A percentile compares a stretch with the other conserved stretches of the same genome.
phyloP scores from a whole-genome alignment of 2,113 vertebrate genomes.

The Odobenus rosmarus region DNA sequence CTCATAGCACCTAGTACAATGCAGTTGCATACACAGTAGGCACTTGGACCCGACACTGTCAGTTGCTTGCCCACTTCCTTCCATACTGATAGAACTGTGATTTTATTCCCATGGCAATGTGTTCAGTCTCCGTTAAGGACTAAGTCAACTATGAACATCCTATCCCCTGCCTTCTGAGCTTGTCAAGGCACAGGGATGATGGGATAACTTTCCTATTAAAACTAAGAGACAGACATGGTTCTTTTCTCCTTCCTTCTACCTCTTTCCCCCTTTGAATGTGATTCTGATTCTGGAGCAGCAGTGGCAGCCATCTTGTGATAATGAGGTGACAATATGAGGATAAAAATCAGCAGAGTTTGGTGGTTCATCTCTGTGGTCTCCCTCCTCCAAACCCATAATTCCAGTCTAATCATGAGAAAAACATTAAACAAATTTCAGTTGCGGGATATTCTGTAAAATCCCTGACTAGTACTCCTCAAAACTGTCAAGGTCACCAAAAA shows the following conservation, averaged over 20 bases:
- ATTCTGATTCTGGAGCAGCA: not conserved
- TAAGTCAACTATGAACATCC: not conserved
- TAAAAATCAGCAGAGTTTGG: not conserved
- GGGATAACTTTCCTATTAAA: not conserved
- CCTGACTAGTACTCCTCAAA: not conserved
- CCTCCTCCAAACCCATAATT: not conserved
- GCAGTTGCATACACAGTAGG: not conserved
- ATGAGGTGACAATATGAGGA: not conserved
- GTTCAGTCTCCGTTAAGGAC: not conserved
- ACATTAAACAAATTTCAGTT: not conserved
- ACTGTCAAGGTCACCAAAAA: not conserved
- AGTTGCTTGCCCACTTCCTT: not conserved
- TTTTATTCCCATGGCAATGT: not conserved
- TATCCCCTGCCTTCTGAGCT: not conserved
- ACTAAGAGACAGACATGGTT: not conserved
- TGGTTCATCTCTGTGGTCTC: not conserved
- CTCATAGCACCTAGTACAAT: not conserved
- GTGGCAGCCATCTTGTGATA: not conserved
- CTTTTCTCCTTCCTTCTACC: not conserved
- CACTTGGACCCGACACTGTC: not conserved
- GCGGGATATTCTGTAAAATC: constrained; percentile 25
- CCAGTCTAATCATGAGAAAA: constrained; percentile 17
- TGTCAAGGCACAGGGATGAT: not conserved
- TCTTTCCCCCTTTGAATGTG: not conserved
- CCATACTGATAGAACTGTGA: not conserved